Base-by-base conservation (phyloP, 2,888 invertebrate species). In the Acronicta alni region DNA sequence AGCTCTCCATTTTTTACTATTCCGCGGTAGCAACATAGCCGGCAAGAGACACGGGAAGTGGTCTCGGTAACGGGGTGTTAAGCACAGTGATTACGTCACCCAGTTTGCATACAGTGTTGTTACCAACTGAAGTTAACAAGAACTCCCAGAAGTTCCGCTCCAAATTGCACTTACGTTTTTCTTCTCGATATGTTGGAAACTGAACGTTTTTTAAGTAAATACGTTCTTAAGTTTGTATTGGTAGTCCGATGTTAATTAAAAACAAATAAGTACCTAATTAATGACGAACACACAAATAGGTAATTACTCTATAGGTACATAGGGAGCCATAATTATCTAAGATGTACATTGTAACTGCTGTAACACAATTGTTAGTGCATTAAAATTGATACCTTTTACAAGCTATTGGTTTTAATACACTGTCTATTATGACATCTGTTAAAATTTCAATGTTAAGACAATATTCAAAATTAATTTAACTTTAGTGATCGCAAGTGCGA, bases 41-140 rank as follows among this genome's bases (percentile, higher is more conserved):
- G 44, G 39, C 58, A 63, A 59, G 72, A 77, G 71, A 77, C 62
- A 74, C 67, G 57, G 75, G 79, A 80, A 77, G 76, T 67, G 59
- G 64, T 67, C 60, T 67, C 69, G 57, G 78, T 77, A 75, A 74
- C 79, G 74, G 77, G 61, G 81, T 77, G 81, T 83, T 81, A 80
- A 78, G 74, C 81, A 73, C 75, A 61, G 73, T 77, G 79, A 82
- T 84, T 79, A 75, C 75, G 72, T 47, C 54, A 46, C 58, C 71
- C 61, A 79, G 80, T 79, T 79, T 80, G 76, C 79, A 79, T 77
- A 73, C 70, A 75, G 61, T 57, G 57, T 67, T 69, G 66, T 59
- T 58, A 67, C 70, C 56, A 58, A 53, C 63, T 56, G 41, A 59
- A 72, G 41, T 70, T 70, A 46, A 54, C 30, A 35, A 64, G 42